Conservation (phyloP, 1,140 invertebrate genomes). For the Trypoxylus dichotomus region DNA sequence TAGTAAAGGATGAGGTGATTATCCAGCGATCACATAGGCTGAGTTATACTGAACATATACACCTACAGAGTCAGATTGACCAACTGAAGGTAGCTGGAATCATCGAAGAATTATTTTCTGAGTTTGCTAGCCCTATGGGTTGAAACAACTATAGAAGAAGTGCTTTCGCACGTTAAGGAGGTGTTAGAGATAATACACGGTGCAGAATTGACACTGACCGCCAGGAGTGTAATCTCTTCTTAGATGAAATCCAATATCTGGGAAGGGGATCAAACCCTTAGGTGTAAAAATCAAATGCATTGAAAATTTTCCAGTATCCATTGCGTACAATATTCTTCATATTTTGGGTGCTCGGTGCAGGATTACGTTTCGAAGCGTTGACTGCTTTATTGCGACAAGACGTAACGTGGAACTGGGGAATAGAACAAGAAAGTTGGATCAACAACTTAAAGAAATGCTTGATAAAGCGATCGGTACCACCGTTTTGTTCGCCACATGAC, state of each 20-base stretch:
- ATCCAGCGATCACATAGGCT: conserved; percentile 43
- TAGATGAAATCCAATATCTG: conserved; percentile 35
- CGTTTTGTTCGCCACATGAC: conserved; percentile 39
- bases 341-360: conserved; percentile 47
- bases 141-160: conserved; percentile 45
- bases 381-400: conserved; percentile 48
- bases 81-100: conserved; percentile 48
- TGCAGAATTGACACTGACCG: conserved; percentile 42
- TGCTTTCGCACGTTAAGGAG: conserved; percentile 41
- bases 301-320: conserved; percentile 39
- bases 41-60: conserved; percentile 41
- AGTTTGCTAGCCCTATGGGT: conserved; percentile 44
- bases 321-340: conserved; percentile 45
- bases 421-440: conserved; percentile 45
- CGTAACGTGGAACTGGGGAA: conserved; percentile 45
- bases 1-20: conserved; percentile 44
- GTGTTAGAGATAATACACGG: conserved; percentile 42
- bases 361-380: conserved; percentile 48
- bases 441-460: conserved; percentile 38
- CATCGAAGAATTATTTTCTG: conserved; percentile 47
- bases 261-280: conserved; percentile 42
- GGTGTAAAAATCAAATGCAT: conserved; percentile 40
- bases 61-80: conserved; percentile 45
- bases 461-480: conserved; percentile 34
- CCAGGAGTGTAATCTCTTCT: conserved; percentile 42